phyloP scores from a whole-genome alignment of 2,797 vertebrate genomes.

The Numenius phaeopus region DNA sequence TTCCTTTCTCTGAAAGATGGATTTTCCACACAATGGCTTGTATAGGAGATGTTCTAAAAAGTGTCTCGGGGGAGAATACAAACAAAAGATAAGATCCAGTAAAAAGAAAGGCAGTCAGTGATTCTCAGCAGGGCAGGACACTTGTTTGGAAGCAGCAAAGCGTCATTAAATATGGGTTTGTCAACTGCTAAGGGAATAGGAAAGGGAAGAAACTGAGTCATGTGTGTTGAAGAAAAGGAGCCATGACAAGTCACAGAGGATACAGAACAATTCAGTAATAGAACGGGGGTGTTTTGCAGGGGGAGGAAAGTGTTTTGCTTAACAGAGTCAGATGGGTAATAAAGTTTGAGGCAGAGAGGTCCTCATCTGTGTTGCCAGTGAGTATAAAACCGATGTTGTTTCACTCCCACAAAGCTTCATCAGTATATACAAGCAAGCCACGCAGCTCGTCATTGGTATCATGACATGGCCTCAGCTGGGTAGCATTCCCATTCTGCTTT shows the following conservation, averaged over 20 bases:
- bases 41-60: not conserved
- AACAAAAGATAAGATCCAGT: not conserved
- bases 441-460: not conserved
- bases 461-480: not conserved
- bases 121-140: not conserved
- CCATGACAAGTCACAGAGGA: not conserved
- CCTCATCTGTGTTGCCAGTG: not conserved
- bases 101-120: not conserved
- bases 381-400: not conserved
- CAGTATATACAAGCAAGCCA: not conserved
- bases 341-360: not conserved
- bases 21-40: not conserved
- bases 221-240: not conserved
- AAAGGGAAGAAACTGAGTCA: not conserved
- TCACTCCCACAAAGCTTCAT: not conserved
- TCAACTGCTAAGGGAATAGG: not conserved
- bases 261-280: not conserved
- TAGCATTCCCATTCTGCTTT: not conserved
- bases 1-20: not conserved
- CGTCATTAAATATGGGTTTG: not conserved
- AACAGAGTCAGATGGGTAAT: not conserved
- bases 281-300: not conserved
- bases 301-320: not conserved
- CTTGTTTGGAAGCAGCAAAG: not conserved
- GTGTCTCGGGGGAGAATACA: not conserved